Conservation (phyloP, 92 coral and sea anemone genomes). For the Scolanthus callimorphus region DNA sequence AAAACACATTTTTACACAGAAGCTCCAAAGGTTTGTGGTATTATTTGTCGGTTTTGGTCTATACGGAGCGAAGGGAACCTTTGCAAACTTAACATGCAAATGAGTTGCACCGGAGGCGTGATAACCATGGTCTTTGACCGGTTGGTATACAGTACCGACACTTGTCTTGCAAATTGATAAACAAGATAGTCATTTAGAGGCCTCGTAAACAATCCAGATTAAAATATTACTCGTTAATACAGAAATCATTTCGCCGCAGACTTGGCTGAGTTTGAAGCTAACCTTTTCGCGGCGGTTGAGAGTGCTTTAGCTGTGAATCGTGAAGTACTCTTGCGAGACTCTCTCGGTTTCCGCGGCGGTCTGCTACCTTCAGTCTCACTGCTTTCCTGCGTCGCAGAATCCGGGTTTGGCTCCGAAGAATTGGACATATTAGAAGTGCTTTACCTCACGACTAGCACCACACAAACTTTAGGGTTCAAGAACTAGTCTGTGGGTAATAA, state of each 20-base stretch:
- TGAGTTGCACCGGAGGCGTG: slow-evolving; percentile 28
- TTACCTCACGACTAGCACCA: not conserved
- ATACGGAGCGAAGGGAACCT: slow-evolving; percentile 16
- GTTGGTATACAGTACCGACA: slow-evolving; percentile 2
- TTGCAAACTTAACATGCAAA: slow-evolving; percentile 72
- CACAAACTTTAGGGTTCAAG: slow-evolving; percentile 10
- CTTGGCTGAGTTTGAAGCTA: not conserved
- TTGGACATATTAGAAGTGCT: slow-evolving; percentile 1
- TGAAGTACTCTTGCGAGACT: slow-evolving; percentile 12
- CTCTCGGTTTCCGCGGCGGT: slow-evolving; percentile 11
- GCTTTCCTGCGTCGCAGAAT: slow-evolving; percentile 10
- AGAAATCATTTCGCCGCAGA: not conserved
- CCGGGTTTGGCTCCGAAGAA: slow-evolving; percentile 9
- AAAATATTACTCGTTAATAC: not conserved
- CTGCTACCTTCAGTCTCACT: slow-evolving; percentile 13
- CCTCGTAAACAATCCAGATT: not conserved
- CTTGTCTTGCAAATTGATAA: slow-evolving; percentile 6
- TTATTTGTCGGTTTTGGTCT: not conserved
- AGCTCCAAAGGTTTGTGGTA: not conserved
- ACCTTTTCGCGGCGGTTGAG: slow-evolving; percentile 36
- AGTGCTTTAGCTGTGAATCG: slow-evolving; percentile 18
- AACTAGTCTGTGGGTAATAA: slow-evolving; percentile 8
- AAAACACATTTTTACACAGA: not conserved
- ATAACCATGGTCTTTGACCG: slow-evolving; percentile 6
- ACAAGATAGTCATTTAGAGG: not conserved